Base-by-base conservation (phyloP, 1,140 invertebrate genomes). In the Drosophila murphyi region DNA sequence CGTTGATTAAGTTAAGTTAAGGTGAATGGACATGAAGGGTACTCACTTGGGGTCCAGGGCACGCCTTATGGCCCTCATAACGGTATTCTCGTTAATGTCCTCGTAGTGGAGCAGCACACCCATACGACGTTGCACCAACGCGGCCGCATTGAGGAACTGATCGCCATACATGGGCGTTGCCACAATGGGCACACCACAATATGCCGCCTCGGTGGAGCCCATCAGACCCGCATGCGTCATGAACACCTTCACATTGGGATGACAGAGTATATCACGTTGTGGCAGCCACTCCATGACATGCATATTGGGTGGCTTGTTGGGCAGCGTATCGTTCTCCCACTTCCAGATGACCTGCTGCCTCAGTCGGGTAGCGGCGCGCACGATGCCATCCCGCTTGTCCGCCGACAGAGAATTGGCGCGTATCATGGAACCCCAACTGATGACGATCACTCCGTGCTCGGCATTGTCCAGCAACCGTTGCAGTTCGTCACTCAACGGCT, bases 171-270 rank as follows among this genome's bases (percentile, higher is more conserved):
- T 91, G 6, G 96, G 96, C 75, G 97, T 95, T 12, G 95, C 94
- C 4, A 97, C 92, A 43, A 96, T 93, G 0, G 96, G 96, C 4
- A 97, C 95, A 5, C 94, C 96, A 76, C 94, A 96, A 77, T 96
- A 94, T 52, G 96, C 93, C 5, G 96, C 94, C 91, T 97, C 96
- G 43, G 95, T 95, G 1, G 94, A 95, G 12, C 96, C 95, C 82
- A 96, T 94, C 37, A 96, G 94, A 0, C 96, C 96, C 28, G 95
- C 95, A 76, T 97, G 96, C 0, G 95, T 95, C 67, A 97, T 94
- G 68, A 97, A 97, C 0, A 94, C 94, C 63, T 93, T 93, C 0
- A 95, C 94, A 83, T 96, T 96, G 20, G 95, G 94, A 92, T 97
- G 96, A 94, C 95, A 95, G 65, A 96, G 93, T 82, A 96, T 95